These are phyloP conservation scores for Gorsachius magnificus DNA, from an alignment of 2,797 vertebrate genomes.

Conservation along the genomic window DNA sequence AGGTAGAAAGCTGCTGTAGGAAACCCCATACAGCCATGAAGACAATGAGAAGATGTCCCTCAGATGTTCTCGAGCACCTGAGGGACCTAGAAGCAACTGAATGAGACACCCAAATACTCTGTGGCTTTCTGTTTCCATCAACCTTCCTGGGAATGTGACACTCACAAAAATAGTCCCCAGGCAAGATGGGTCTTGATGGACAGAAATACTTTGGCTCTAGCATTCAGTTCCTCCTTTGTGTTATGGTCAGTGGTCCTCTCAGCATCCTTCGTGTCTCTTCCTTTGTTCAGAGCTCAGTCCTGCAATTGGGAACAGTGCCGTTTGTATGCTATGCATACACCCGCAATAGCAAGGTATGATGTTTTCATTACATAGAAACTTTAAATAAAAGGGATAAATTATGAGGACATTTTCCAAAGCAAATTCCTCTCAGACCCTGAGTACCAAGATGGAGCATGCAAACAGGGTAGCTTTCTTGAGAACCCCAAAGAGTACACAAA, in stretches of 20 bases:
- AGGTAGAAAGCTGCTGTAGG: neutral
- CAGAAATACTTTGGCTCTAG: neutral
- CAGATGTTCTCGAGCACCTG: neutral
- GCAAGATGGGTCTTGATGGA: neutral
- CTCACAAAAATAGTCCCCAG: neutral
- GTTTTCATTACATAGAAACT: neutral
- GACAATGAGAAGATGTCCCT: neutral
- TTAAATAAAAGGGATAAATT: neutral
- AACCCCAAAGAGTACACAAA: neutral
- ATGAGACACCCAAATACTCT: neutral
- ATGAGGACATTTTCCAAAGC: neutral
- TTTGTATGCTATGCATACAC: neutral
- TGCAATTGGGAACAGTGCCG: fast-evolving
- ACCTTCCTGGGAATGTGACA: neutral
- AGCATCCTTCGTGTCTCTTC: neutral
- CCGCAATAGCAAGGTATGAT: neutral
- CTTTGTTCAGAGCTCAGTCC: neutral
- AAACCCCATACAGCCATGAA: neutral
- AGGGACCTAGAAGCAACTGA: neutral
- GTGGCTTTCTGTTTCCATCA: fast-evolving
- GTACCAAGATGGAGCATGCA: neutral
- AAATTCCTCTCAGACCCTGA: fast-evolving
- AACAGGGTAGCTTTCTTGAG: neutral
- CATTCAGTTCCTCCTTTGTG: neutral
- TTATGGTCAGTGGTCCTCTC: neutral